Conservation (phyloP, 1,140 invertebrate species). For the Anagrus nilaparvatae region DNA sequence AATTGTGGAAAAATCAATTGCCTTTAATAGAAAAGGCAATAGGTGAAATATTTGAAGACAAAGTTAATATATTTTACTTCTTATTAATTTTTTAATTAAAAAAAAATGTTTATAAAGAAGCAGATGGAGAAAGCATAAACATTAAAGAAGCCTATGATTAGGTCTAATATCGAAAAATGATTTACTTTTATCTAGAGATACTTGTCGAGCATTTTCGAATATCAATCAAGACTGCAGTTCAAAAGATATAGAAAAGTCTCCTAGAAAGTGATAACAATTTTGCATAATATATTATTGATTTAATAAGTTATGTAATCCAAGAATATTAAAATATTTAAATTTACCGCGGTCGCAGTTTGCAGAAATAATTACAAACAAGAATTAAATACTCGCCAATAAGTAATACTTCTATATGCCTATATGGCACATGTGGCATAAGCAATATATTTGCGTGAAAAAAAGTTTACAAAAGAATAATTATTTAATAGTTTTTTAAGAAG, state of each 20-base stretch:
- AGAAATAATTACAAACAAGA: no score
- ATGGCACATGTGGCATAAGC: no score
- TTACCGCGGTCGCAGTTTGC: no score
- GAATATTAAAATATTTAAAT: no score
- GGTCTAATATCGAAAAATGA: constrained; percentile 42
- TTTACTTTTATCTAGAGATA: constrained; percentile 46
- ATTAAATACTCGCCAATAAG: no score
- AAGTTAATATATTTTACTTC: constrained; percentile 12
- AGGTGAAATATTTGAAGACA: constrained; percentile 28
- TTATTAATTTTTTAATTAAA: background rate
- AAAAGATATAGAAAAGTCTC: constrained; percentile 20
- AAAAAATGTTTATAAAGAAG: constrained; percentile 15
- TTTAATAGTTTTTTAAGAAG: no score
- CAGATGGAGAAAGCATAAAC: constrained; percentile 13
- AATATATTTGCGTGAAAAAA: no score
- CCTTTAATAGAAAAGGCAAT: constrained; percentile 37
- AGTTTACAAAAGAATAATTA: no score
- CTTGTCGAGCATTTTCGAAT: constrained; percentile 48
- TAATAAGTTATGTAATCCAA: no score
- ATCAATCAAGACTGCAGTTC: constrained; percentile 32
- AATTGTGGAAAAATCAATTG: constrained; percentile 35
- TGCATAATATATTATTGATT: no score
- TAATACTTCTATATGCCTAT: no score
- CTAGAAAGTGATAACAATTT: constrained; percentile 24
- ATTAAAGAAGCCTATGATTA: constrained; percentile 29